Evolutionary conservation across 2,113 vertebrate species (phyloP).

Genomic region (Holacanthus passer): DNA sequence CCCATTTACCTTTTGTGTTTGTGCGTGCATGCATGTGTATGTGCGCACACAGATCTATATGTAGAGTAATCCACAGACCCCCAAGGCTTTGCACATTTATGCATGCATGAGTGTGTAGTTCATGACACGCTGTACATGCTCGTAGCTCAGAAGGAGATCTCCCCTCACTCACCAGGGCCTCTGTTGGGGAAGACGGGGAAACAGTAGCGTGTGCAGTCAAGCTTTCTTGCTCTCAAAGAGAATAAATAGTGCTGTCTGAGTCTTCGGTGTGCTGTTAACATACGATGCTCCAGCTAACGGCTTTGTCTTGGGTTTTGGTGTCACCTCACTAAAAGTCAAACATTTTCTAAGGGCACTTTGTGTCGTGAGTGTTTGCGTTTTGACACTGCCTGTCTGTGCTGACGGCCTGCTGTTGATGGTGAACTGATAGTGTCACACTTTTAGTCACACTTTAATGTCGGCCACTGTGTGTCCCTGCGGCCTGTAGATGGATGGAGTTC

Average conservation of each 20-base stretch:
- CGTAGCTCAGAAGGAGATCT: slow-evolving; percentile 49
- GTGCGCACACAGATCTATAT: slow-evolving; percentile 52
- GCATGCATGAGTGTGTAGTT: slow-evolving; percentile 85
- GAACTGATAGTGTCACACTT: not conserved
- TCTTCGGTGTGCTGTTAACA: slow-evolving; percentile 20
- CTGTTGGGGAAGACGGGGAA: slow-evolving; percentile 18
- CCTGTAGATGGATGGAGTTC: slow-evolving; percentile 44
- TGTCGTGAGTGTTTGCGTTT: slow-evolving; percentile 16
- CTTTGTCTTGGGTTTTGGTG: slow-evolving; percentile 38
- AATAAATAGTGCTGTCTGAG: not conserved
- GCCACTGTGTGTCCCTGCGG: slow-evolving; percentile 18
- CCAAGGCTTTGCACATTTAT: slow-evolving; percentile 82
- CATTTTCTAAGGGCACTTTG: too few species aligned
- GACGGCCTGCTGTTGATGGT: slow-evolving; percentile 22
- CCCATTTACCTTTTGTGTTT: slow-evolving; percentile 61
- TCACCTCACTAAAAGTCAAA: slow-evolving; percentile 29
- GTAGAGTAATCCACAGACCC: slow-evolving; percentile 59
- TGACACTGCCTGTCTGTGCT: slow-evolving; percentile 36
- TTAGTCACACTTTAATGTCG: not conserved
- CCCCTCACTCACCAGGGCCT: slow-evolving; percentile 56
- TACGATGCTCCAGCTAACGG: slow-evolving; percentile 5
- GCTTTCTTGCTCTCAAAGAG: not conserved
- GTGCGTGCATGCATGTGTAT: slow-evolving; percentile 66
- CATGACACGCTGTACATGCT: slow-evolving; percentile 61
- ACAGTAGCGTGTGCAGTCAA: not conserved